Evolutionary conservation across 2,113 vertebrate species (phyloP), one percentile per base, ranked within the genome.

Genomic region (Megalops atlanticus): DNA sequence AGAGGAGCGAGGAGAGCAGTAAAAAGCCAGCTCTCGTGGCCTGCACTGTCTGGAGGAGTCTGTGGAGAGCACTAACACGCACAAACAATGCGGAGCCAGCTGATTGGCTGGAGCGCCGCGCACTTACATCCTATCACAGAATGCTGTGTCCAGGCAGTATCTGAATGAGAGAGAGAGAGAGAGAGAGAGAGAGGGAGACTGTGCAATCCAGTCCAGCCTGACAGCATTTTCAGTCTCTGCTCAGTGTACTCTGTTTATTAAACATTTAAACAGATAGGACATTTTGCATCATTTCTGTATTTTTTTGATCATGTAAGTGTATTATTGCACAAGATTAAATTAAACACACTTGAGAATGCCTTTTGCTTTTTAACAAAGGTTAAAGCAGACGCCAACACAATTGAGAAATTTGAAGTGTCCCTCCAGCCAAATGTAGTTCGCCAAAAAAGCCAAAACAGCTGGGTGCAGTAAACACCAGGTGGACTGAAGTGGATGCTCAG

Each of bases 31-130:
- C 58, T 64, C 58, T 11, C 58, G 24, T n/a, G 31, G 41, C 52
- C 74, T 38, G 54, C 52, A 39, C 77, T 41, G 38, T 74, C n/a
- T 74, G 73, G 73, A 45, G 36, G 33, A 12, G 35, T 73, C 58
- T 64, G 58, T 31, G 33, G 70, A 40, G 70, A 74, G 1, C 36
- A 27, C 27, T 69, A 33, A 27, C 39, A 71, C 14, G 10, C 49
- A 27, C 68, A 49, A 41, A 71, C 64, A 35, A 74, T 40, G 72
- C 40, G 3, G 41, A n/a, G 72, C 38, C 38, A 14, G 72, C 72
- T 39, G 2, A 74, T 74, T 74, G 24, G 58, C 58, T 64, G 58
- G 8, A 64, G 8, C 24, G 31, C 58, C 21, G 31, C 8, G 8
- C 58, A 31, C 58, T 64, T 64, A 2, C 31, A 64, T 64, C 58